Base-by-base conservation (phyloP, 2,797 vertebrate genomes). In the Scleropages formosus region DNA sequence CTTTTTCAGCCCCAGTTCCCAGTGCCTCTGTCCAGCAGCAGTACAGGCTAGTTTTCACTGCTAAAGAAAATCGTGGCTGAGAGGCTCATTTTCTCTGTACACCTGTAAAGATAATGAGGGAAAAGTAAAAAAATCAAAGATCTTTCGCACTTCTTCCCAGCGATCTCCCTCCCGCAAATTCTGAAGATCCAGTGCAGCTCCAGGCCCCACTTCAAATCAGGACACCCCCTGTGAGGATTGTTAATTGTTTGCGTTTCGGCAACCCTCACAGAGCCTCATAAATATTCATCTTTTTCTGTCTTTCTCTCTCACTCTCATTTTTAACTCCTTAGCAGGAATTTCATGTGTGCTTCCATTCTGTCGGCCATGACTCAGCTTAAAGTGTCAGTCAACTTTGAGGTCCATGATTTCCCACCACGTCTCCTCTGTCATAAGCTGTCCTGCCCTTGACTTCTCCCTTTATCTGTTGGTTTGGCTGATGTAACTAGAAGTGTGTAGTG, bases 151-250 rank as follows among this genome's bases (percentile, higher is more conserved):
- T n/a, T n/a, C n/a, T 70, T 62, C 1, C n/a, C 16, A 53, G 46
- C 18, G n/a, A 63, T 63, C 24, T 47, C 51, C 22, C 15, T 59
- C 63, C 69, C 27, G n/a, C 11, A 51, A 76, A 62, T 53, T 26
- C 27, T 64, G 18, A 0, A 20, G 47, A 69, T 27, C 9, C 13
- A 22, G 18, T 16, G 16, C 67, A 39, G 46, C 39, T 11, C 20
- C 4, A 22, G 16, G 46, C 59, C 58, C 67, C 27, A 7, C 12
- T 51, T 44, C 4, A 49, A 77, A 46, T 72, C 49, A 72, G 61
- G 49, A 72, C 61, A 15, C 69, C 75, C 68, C 70, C 69, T 44
- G 31, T 24, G 51, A 65, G 70, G 51, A 66, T 73, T 24, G n/a
- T 39, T 72, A 62, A 72, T 72, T 72, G 62, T 72, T 58, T 72